phyloP scores from a whole-genome alignment of 2,113 vertebrate genomes.

The Alexandromys fortis region DNA sequence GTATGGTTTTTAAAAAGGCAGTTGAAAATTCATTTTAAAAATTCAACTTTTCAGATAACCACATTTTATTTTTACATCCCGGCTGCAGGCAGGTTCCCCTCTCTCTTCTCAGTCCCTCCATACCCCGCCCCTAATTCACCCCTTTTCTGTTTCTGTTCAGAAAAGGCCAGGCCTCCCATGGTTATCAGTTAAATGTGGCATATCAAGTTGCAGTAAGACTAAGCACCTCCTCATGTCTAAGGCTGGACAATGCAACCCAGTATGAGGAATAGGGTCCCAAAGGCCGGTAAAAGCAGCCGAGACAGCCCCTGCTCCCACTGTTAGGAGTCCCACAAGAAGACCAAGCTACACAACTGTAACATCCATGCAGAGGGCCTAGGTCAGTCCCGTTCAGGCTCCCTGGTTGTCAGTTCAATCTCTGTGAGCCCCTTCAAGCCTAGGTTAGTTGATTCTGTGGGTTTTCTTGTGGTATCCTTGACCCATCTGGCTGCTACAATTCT shows the following conservation, averaged over 20 bases:
- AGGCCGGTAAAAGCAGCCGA: neutral
- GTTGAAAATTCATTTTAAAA: neutral
- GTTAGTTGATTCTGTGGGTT: neutral
- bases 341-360: neutral
- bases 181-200: neutral
- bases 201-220: neutral
- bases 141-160: neutral
- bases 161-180: neutral
- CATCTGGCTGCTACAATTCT: neutral
- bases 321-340: neutral
- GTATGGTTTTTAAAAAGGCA: neutral
- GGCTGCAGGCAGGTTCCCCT: neutral
- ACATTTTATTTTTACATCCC: no score
- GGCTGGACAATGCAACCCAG: neutral
- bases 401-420: neutral
- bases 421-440: neutral
- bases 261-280: neutral
- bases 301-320: neutral
- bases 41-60: neutral
- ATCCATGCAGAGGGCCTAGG: neutral
- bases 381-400: neutral
- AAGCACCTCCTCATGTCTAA: neutral
- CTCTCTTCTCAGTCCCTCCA: neutral
- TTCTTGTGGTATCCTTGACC: neutral
- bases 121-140: no score